Evolutionary conservation across 2,888 invertebrate genomes (phyloP).

Genomic region (Spodoptera picta): DNA sequence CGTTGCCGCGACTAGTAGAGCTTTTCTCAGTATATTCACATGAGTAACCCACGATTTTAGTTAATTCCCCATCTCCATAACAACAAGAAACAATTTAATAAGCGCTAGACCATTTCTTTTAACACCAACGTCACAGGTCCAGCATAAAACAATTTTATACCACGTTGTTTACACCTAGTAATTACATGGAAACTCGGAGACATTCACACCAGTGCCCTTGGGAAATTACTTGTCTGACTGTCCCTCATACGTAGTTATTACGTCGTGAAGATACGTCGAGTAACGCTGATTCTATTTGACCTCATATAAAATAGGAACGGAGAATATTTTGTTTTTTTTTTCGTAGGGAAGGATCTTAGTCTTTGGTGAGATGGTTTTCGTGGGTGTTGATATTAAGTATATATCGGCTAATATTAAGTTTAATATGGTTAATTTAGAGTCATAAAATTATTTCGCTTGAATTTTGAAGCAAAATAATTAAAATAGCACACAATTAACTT

Average conservation of each 20-base stretch:
- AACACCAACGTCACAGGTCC: slow-evolving; percentile 14
- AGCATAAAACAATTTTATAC: slow-evolving; percentile 60
- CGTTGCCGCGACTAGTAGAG: too few species aligned
- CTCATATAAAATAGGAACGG: slow-evolving; percentile 61
- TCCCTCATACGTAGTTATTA: slow-evolving; percentile 66
- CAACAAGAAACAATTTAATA: too few species aligned
- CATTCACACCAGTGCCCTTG: slow-evolving; percentile 48
- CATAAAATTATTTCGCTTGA: too few species aligned
- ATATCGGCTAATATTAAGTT: too few species aligned
- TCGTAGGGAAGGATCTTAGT: slow-evolving; percentile 35
- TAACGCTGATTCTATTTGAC: slow-evolving; percentile 60
- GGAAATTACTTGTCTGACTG: slow-evolving; percentile 62
- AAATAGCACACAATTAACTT: too few species aligned
- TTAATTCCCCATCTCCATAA: too few species aligned
- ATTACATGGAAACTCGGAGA: slow-evolving; percentile 60
- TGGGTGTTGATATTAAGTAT: too few species aligned
- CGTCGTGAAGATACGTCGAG: slow-evolving; percentile 58
- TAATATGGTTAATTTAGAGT: too few species aligned
- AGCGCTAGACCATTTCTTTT: background rate
- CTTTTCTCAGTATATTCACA: too few species aligned
- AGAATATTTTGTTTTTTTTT: slow-evolving; percentile 24
- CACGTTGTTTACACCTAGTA: slow-evolving; percentile 61
- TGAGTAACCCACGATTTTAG: too few species aligned
- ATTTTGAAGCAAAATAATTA: too few species aligned
- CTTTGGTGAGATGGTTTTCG: background rate